Evolutionary conservation across 2,113 vertebrate genomes (phyloP).

Genomic region (Pedionomus torquatus): DNA sequence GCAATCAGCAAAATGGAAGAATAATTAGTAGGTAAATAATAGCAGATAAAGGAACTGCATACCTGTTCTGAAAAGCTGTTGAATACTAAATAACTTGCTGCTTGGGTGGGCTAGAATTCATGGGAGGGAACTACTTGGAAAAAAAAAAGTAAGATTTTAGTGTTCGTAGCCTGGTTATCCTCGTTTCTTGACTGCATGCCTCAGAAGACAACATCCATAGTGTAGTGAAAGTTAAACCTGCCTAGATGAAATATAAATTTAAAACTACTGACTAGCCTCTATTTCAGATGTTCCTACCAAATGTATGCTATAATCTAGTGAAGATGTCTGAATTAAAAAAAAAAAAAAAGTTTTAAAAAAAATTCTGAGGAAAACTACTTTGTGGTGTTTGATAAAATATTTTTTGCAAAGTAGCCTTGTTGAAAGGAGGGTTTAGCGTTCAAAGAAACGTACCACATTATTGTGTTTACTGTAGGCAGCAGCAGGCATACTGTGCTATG

Average conservation of each 20-base stretch:
- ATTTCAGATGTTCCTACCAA: not conserved
- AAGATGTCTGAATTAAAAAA: not conserved
- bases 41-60: not conserved
- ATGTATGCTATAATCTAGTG: not conserved
- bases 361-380: not conserved
- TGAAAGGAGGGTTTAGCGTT: not conserved
- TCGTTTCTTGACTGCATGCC: not conserved
- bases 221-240: not conserved
- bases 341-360: too few species aligned
- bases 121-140: not conserved
- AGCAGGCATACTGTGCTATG: slow-evolving; percentile 95
- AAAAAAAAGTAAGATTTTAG: not conserved
- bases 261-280: not conserved
- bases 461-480: slow-evolving; percentile 81
- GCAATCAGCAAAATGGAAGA: not conserved
- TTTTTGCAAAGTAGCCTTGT: not conserved
- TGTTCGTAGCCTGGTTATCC: not conserved
- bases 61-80: not conserved
- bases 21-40: not conserved
- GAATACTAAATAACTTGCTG: not conserved
- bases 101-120: not conserved
- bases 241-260: not conserved
- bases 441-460: not conserved
- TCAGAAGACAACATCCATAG: not conserved
- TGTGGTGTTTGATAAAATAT: not conserved